Conservation (phyloP, 2,797 vertebrate species). For the Scleropages formosus region DNA sequence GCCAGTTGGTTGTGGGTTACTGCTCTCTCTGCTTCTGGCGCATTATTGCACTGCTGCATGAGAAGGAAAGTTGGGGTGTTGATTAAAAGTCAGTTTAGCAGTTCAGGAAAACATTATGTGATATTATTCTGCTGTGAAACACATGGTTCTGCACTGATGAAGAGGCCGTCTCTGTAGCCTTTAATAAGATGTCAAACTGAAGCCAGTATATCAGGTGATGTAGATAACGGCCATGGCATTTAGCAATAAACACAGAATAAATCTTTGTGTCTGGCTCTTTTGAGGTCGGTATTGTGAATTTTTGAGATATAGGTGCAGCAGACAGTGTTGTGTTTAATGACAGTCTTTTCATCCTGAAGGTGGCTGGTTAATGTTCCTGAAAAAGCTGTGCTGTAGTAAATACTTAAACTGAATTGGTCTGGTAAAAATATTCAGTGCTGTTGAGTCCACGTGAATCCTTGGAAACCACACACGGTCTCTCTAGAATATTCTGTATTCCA, state of each 20-base stretch:
- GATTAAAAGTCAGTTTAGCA: conserved; percentile 10
- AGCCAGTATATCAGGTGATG: neutral
- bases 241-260: neutral
- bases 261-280: too few species aligned
- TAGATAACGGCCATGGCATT: neutral
- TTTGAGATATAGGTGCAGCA: too few species aligned
- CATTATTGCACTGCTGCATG: conserved; percentile 18
- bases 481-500: too few species aligned
- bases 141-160: neutral
- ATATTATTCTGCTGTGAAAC: conserved; percentile 5
- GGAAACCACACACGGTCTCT: too few species aligned
- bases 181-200: neutral
- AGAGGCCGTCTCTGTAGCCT: neutral
- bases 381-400: too few species aligned
- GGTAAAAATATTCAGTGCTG: too few species aligned
- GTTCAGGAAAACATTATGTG: conserved; percentile 24
- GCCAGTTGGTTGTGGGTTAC: conserved; percentile 16
- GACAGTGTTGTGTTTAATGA: too few species aligned
- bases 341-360: too few species aligned
- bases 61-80: conserved; percentile 22
- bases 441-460: too few species aligned
- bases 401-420: too few species aligned
- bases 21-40: conserved; percentile 13
- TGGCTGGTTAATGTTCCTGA: too few species aligned
- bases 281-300: too few species aligned